Evolutionary conservation across 2,113 vertebrate genomes (phyloP).

Genomic region (Apus apus): DNA sequence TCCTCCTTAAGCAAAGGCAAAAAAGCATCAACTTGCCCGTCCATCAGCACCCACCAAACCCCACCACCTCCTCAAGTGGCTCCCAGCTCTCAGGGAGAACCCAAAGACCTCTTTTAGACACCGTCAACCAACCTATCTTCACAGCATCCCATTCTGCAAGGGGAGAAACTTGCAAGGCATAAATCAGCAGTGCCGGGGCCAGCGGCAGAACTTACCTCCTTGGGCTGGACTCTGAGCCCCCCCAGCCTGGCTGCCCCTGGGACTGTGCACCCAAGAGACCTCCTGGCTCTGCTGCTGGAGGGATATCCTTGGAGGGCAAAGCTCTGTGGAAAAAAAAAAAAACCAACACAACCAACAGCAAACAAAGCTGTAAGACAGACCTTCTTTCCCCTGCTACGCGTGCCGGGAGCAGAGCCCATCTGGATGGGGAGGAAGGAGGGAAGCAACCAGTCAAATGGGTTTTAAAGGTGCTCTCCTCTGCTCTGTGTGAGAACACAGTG

Average conservation of each 20-base stretch:
- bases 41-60: not conserved
- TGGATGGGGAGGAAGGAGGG: not conserved
- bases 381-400: not conserved
- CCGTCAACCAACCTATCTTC: not conserved
- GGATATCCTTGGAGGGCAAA: not conserved
- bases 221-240: not conserved
- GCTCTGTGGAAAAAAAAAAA: fast-evolving
- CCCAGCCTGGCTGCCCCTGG: fast-evolving
- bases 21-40: not conserved
- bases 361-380: not conserved
- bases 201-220: not conserved
- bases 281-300: not conserved
- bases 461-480: not conserved
- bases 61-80: not conserved
- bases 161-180: fast-evolving
- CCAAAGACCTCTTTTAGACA: not conserved
- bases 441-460: not conserved
- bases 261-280: not conserved
- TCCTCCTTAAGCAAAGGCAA: not conserved
- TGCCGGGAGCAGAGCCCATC: not conserved
- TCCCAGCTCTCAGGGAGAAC: not conserved
- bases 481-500: not conserved
- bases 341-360: too few species aligned
- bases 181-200: not conserved
- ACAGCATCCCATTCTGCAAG: not conserved